Evolutionary conservation across 2,888 invertebrate species (phyloP), one percentile per base, ranked within the genome.

Genomic region (Dexiosoma caninum): DNA sequence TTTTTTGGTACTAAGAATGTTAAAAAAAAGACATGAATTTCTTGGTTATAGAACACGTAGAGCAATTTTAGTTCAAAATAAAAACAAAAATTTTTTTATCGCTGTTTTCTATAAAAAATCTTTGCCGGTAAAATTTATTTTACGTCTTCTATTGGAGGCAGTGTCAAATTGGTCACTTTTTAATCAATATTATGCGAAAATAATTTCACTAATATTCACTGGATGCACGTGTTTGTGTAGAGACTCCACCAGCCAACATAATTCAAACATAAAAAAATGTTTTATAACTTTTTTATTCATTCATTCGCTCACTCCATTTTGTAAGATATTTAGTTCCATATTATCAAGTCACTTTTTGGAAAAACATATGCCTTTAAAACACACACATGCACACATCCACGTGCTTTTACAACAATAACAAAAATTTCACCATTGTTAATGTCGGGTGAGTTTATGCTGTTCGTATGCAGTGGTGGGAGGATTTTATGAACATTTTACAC

Each of bases 401-500:
- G 16, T 40, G 59, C 27, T 27, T 5, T 9, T 14, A 19, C 27
- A 10, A 44, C 37, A 60, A 30, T 4, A 32, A 37, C 21, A 67
- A 60, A 30, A 51, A 60, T 7, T 21, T 59, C 23, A 32, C 23
- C 67, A 72, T 72, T 67, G 57, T 30, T 59, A 19, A 44, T 35
- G 51, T 14, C 9, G 40, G 21, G 59, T 49, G 59, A 59, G 49
- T 40, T 51, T 75, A 37, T 42, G 19, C 10, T 23, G 14, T 23
- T 53, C 23, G 35, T n/a, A n/a, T 40, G 64, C 69, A 64, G 69
- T 51, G 82, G 78, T 77, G 83, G 78, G 79, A 82, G 82, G 83
- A 62, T 85, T 86, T 87, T 87, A 87, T 85, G 86, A 84, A 85
- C 84, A 85, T 87, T 86, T 87, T 87, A 86, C 86, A 85, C 85